Conservation (phyloP, 2,797 vertebrate genomes). For the Cichlasoma orientale region DNA sequence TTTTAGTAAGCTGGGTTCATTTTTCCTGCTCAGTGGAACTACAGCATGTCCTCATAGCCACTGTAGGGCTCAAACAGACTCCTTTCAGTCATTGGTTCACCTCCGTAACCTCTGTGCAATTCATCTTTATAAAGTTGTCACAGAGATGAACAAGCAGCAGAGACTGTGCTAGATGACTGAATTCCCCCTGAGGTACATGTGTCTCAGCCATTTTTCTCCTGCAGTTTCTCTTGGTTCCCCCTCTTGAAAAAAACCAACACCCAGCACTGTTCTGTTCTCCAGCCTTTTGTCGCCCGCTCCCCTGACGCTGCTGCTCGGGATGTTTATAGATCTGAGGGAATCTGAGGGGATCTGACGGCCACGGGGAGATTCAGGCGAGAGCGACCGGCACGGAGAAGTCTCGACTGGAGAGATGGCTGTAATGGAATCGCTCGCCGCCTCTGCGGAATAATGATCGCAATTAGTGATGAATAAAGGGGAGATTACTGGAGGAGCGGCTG, state of each 20-base stretch:
- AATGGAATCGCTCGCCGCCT: constrained; percentile 35
- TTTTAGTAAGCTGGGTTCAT: not conserved
- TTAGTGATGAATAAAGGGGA: constrained; percentile 58
- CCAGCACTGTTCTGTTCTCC: not conserved
- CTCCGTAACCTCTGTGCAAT: constrained; percentile 4
- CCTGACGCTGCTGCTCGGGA: constrained; percentile 38
- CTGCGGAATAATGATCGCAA: constrained; percentile 62
- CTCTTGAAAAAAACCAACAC: not conserved
- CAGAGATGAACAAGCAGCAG: constrained; percentile 7
- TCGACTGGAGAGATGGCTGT: constrained; percentile 10
- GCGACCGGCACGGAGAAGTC: constrained; percentile 18
- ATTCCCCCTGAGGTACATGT: constrained; percentile 11
- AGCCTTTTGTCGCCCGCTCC: constrained; percentile 29
- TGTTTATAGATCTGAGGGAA: constrained; percentile 53
- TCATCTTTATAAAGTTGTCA: constrained; percentile 14
- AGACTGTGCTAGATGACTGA: not conserved
- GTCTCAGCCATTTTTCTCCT: constrained; percentile 11
- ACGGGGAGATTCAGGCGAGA: constrained; percentile 14
- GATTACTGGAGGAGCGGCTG: constrained; percentile 34
- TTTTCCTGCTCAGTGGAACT: constrained; percentile 2
- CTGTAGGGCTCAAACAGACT: not conserved
- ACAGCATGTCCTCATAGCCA: not conserved
- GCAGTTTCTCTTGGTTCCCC: not conserved
- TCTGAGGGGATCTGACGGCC: constrained; percentile 42
- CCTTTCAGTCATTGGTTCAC: not conserved